These are phyloP conservation scores for Ectemnius cavifrons DNA, from an alignment of 2,888 invertebrate species.

Conservation along the genomic window DNA sequence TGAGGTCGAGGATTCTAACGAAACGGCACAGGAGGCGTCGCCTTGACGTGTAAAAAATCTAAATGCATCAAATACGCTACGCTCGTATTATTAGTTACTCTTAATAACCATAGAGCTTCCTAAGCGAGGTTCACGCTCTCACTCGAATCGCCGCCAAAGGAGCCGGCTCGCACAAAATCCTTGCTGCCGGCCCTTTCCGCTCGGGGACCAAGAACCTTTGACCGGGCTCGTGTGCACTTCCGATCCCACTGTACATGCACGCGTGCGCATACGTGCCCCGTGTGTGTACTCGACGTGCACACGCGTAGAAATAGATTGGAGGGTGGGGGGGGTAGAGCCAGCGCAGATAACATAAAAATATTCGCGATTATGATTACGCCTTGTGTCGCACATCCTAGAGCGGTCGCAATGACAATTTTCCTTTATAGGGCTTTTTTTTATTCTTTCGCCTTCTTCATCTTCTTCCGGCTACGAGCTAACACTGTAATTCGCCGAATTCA, in stretches of 20 bases:
- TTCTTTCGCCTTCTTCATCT: neutral
- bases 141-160: slow-evolving; percentile 10
- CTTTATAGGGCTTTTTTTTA: slow-evolving; percentile 11
- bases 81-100: slow-evolving; percentile 36
- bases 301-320: slow-evolving; percentile 34
- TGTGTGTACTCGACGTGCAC: slow-evolving; percentile 2
- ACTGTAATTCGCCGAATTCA: neutral
- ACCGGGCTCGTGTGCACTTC: neutral
- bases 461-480: neutral
- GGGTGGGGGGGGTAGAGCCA: slow-evolving; percentile 13
- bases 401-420: slow-evolving; percentile 17
- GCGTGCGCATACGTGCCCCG: neutral
- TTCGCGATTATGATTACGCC: slow-evolving; percentile 24
- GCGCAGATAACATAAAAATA: slow-evolving; percentile 41
- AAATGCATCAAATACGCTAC: slow-evolving; percentile 66
- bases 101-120: slow-evolving; percentile 27
- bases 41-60: slow-evolving; percentile 74
- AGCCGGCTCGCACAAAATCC: slow-evolving; percentile 16
- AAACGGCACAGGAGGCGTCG: slow-evolving; percentile 61
- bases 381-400: slow-evolving; percentile 21
- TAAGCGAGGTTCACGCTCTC: slow-evolving; percentile 12
- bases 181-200: neutral
- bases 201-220: neutral
- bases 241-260: slow-evolving; percentile 6
- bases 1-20: slow-evolving; percentile 48